Percentiles rank a stretch among this genome's conserved stretches.
Conservation (phyloP, 2,113 vertebrate species). For the Stercorarius parasiticus region DNA sequence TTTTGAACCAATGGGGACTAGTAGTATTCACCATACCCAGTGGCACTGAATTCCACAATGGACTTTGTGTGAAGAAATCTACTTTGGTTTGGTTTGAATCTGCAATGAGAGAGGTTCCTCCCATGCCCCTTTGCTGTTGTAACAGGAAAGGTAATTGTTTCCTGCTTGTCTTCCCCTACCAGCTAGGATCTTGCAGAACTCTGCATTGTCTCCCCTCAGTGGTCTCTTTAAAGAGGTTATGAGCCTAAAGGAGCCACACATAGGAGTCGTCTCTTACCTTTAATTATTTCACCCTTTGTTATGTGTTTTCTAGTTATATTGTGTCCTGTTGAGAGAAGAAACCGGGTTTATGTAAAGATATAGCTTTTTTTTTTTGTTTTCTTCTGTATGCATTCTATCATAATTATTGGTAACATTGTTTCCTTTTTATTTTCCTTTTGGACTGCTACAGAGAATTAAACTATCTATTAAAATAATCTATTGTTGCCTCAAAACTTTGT, state of each 20-base stretch:
- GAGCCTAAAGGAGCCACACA: not conserved
- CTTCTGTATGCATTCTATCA: not conserved
- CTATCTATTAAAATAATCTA: not conserved
- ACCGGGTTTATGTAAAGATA: not conserved
- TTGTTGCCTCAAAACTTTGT: not conserved
- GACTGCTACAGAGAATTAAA: not conserved
- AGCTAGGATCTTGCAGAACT: not conserved
- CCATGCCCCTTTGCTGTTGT: not conserved
- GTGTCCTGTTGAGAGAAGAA: not conserved
- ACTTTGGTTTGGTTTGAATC: not conserved
- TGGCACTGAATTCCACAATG: not conserved
- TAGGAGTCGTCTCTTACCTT: not conserved
- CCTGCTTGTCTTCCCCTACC: not conserved
- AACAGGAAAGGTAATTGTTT: not conserved
- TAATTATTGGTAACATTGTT: not conserved
- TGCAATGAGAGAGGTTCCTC: not conserved
- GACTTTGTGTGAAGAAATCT: not conserved
- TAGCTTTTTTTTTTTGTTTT: not conserved
- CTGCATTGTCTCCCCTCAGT: too few species aligned
- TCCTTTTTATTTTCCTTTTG: not conserved
- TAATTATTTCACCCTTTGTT: not conserved
- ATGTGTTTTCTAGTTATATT: not conserved
- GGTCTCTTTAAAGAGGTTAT: not conserved
- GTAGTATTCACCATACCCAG: not conserved
- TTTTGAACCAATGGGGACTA: not conserved